These are phyloP conservation scores for Leptopilina syphax DNA, from an alignment of 2,888 invertebrate species.

Conservation along the genomic window DNA sequence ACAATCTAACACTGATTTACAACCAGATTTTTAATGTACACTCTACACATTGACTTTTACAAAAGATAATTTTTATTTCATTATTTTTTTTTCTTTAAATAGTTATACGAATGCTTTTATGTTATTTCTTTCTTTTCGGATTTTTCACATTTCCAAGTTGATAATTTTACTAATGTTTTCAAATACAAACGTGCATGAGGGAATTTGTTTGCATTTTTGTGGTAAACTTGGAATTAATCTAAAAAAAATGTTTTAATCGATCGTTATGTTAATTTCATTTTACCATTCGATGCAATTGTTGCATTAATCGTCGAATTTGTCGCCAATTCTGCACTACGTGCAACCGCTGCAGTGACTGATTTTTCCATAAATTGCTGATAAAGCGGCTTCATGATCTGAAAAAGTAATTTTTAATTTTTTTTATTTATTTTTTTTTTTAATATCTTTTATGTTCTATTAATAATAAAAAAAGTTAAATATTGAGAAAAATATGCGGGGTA, in stretches of 20 bases:
- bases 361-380: constrained; percentile 90
- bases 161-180: constrained; percentile 1
- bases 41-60: constrained; percentile 56
- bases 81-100: constrained; percentile 25
- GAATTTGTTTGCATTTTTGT: too few species aligned
- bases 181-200: constrained; percentile 5
- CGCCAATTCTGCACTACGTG: constrained; percentile 85
- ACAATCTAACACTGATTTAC: constrained; percentile 71
- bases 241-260: constrained; percentile 52
- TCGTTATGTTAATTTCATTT: constrained; percentile 82
- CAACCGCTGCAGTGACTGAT: constrained; percentile 89
- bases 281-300: constrained; percentile 79
- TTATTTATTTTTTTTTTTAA: neutral
- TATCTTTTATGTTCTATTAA: too few species aligned
- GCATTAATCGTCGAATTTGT: constrained; percentile 78
- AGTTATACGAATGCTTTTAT: constrained; percentile 34
- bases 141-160: constrained; percentile 42
- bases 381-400: constrained; percentile 89
- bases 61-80: constrained; percentile 51
- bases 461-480: too few species aligned
- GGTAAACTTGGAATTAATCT: constrained; percentile 16
- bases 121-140: constrained; percentile 51
- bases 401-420: neutral
- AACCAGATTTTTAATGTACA: constrained; percentile 73
- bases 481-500: too few species aligned